Base-by-base conservation (phyloP, 1,140 invertebrate species). In the Brachionus paranguensis region DNA sequence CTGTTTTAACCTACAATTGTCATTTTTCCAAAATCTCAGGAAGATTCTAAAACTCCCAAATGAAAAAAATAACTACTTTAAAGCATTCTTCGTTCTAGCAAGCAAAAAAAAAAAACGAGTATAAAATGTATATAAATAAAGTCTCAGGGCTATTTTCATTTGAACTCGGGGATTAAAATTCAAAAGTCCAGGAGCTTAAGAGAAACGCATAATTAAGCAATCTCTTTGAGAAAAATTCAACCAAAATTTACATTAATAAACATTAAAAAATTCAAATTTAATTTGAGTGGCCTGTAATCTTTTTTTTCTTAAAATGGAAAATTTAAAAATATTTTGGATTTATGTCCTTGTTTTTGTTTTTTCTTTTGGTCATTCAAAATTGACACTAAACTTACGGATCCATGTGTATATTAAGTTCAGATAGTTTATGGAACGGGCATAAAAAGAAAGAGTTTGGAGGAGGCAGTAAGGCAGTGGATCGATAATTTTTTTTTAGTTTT, bases 241-340 rank as follows among this genome's bases (percentile, higher is more conserved):
- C 53, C 12, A 55, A 17, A 55, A 17, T 17, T 55, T n/a, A 37
- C 33, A 29, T 29, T 14, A 55, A 55, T 17, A 55, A 55, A 55
- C n/a, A n/a, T 55, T 55, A 37, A 37, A 37, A 37, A 37, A 14
- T 76, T 76, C 72, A 76, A 76, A 76, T 72, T 72, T 45, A 76
- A 76, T 76, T 47, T 76, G 72, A 76, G 72, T 76, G 72, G 72
- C 72, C 72, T 76, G 72, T 76, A 47, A 27, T 76, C 68, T 72
- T 72, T 41, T 72, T 72, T 20, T 72, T 41, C 12, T 29, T n/a
- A 24, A 27, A 68, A 29, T 37, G 3, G 14, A 10, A 37, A 72
- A 72, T 43, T 41, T 33, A 8, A 11, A 72, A 72, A 72, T 41
- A 41, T 76, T 76, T 43, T 41, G 37, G 37, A 41, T 72, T 76